Base-by-base conservation (phyloP, 2,888 invertebrate species). In the Eueremaeus valkanovi region DNA sequence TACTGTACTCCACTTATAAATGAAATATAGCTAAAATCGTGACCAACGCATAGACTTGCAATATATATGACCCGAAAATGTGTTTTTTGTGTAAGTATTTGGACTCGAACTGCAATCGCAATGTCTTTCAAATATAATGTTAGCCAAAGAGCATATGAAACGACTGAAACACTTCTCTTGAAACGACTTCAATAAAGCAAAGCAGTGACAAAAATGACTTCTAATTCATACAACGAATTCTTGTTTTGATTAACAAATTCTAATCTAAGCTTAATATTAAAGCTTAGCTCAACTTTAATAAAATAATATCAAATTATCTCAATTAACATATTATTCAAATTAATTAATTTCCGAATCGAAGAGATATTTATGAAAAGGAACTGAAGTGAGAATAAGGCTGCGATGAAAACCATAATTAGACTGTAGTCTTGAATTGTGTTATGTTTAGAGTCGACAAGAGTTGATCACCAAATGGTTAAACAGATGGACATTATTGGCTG, bases 121-220 rank as follows among this genome's bases (percentile, higher is more conserved):
- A 66, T 66, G 66, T 66, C 66, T 66, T 66, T 66, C 66, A 66
- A n/a, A 66, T 66, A 66, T 66, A 66, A 66, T 66, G 36, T 66
- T 31, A 33, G 33, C 58, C 31, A 58, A 58, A 58, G 36, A 66
- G 36, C 66, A 66, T 66, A 66, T 66, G 36, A 66, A 66, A 66
- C 66, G 58, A 58, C 58, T 58, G n/a, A n/a, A 29, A 11, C 36
- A 66, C 36, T 66, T 18, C 66, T 66, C 33, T 18, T n/a, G n/a
- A 66, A 66, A 66, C 36, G 66, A 66, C 29, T 66, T 21, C 66
- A 66, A 66, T 66, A 66, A 66, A 66, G 36, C 36, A 66, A 36
- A 66, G 66, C 66, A 36, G 36, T 8, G 6, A 66, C 36, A 66
- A 66, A 61, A 66, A 66, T 66, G n/a, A 66, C 36, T 66, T 27